phyloP scores from a whole-genome alignment of 64 coral and sea anemone genomes.

The Pocillopora damicornis region DNA sequence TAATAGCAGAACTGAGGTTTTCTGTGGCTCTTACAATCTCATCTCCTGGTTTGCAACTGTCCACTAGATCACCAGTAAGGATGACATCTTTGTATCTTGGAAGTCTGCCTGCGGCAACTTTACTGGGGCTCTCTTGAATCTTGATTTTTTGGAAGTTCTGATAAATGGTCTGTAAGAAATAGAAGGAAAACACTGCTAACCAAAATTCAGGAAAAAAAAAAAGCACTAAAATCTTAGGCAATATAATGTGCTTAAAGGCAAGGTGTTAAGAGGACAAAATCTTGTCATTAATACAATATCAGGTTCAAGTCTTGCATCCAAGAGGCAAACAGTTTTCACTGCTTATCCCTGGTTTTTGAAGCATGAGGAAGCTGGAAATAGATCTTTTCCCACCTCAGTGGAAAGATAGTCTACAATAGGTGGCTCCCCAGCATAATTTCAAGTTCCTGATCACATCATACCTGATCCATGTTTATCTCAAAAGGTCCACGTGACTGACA shows the following conservation, averaged over 20 bases:
- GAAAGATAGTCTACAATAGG: slow-evolving; percentile 4
- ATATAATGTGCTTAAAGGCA: no score
- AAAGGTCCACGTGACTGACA: slow-evolving; percentile 97
- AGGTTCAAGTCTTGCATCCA: no score
- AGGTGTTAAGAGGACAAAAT: no score
- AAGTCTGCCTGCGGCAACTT: slow-evolving; percentile 85
- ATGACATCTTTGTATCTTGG: slow-evolving; percentile 98
- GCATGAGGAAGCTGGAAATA: background rate
- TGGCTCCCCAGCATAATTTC: background rate
- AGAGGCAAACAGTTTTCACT: background rate
- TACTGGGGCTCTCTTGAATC: slow-evolving; percentile 99
- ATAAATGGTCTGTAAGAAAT: slow-evolving; percentile 74
- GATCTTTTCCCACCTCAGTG: background rate
- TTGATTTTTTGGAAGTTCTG: slow-evolving; percentile 98
- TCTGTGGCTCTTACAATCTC: slow-evolving; percentile 81
- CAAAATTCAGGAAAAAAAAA: background rate
- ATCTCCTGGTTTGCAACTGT: slow-evolving; percentile 97
- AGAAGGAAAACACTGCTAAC: background rate
- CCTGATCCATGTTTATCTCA: slow-evolving; percentile 98
- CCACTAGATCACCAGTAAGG: slow-evolving; percentile 83
- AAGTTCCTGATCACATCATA: background rate
- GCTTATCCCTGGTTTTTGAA: background rate
- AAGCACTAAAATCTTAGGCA: background rate
- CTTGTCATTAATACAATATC: no score
- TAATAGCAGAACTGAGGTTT: background rate